Percentiles rank a stretch among this genome's conserved stretches.
phyloP scores from a whole-genome alignment of 2,113 vertebrate species.

The Marmota monax region DNA sequence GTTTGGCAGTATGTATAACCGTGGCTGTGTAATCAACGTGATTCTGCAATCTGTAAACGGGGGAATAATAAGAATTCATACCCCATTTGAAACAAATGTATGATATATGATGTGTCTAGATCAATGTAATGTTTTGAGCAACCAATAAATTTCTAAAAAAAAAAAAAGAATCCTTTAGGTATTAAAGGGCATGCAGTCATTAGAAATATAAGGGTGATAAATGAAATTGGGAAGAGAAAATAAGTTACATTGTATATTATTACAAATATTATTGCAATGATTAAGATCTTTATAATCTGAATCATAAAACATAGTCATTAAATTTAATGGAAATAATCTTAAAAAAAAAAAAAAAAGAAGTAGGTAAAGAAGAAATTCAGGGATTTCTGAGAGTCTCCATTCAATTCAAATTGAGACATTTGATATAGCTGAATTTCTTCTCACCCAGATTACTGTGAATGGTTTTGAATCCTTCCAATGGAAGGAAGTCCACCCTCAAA shows the following conservation, averaged over 20 bases:
- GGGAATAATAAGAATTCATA: too few species aligned
- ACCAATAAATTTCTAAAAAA: too few species aligned
- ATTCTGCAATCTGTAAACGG: too few species aligned
- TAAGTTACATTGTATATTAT: not conserved
- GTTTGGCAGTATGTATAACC: too few species aligned
- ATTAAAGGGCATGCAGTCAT: not conserved
- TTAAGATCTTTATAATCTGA: constrained; percentile 49
- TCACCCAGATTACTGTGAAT: constrained; percentile 6
- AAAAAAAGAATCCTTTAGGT: not conserved
- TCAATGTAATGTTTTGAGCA: too few species aligned
- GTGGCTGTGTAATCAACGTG: too few species aligned
- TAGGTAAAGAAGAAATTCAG: not conserved
- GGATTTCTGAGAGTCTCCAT: not conserved
- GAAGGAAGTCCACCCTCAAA: constrained; percentile 44
- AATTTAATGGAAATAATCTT: too few species aligned
- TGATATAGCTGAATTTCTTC: constrained; percentile 55
- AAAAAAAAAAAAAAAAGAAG: too few species aligned
- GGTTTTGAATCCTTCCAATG: not conserved
- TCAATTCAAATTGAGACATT: not conserved
- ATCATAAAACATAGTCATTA: constrained; percentile 13
- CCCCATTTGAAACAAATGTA: too few species aligned
- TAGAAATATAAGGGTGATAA: not conserved
- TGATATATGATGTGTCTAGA: too few species aligned
- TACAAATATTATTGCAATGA: constrained; percentile 7
- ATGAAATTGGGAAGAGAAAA: constrained; percentile 46